Conservation (phyloP, 2,888 invertebrate genomes). For the Luperina nickerlii region DNA sequence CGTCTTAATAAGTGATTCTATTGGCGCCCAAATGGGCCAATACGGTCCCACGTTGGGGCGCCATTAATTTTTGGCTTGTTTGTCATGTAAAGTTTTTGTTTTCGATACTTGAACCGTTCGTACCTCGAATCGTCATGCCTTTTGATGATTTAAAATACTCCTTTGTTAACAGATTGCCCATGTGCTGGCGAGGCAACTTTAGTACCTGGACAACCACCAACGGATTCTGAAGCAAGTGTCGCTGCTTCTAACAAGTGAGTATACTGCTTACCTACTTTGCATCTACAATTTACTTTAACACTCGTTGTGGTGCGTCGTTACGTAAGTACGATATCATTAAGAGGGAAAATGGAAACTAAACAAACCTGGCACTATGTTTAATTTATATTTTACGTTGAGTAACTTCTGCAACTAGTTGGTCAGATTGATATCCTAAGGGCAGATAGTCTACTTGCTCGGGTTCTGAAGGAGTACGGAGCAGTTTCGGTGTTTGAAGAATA, state of each 20-base stretch:
- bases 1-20: neutral
- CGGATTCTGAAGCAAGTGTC: conserved; percentile 79
- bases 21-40: conserved; percentile 29
- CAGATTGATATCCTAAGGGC: neutral
- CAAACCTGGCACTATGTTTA: neutral
- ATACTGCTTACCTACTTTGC: neutral
- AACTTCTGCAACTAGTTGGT: neutral
- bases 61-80: neutral
- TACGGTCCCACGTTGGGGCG: neutral
- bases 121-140: too few relatives aligned
- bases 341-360: neutral
- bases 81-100: too few relatives aligned
- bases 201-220: conserved; percentile 81
- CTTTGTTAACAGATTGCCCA: conserved; percentile 81
- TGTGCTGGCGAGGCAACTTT: conserved; percentile 80
- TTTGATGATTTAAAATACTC: neutral
- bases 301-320: neutral
- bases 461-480: neutral
- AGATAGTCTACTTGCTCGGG: neutral
- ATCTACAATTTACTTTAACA: neutral
- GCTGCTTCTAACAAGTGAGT: conserved; percentile 84
- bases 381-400: neutral
- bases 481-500: neutral
- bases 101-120: too few relatives aligned
- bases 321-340: neutral